These are phyloP conservation scores for Ormyrus nitidulus DNA, from an alignment of 2,888 invertebrate species.

Conservation along the genomic window DNA sequence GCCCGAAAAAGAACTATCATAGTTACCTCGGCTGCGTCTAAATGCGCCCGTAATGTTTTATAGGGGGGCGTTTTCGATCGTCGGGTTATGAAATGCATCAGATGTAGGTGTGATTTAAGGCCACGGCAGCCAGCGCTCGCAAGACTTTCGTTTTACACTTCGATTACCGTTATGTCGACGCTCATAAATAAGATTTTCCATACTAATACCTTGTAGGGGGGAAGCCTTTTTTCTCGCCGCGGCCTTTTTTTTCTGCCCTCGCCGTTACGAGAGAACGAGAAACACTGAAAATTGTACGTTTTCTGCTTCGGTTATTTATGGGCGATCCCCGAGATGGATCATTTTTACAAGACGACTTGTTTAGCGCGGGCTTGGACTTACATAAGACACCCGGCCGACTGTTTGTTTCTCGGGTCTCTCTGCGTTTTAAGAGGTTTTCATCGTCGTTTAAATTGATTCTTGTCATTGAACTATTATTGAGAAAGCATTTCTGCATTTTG, in stretches of 20 bases:
- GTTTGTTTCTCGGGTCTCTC: conserved; percentile 18
- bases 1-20: conserved; percentile 46
- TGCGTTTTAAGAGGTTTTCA: conserved; percentile 23
- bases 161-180: conserved; percentile 54
- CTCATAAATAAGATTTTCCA: conserved; percentile 56
- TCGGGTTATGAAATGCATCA: conserved; percentile 56
- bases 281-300: conserved; percentile 44
- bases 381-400: neutral
- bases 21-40: conserved; percentile 39
- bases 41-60: conserved; percentile 50
- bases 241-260: neutral
- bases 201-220: conserved; percentile 35
- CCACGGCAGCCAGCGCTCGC: neutral
- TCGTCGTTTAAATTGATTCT: conserved; percentile 20
- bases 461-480: conserved; percentile 21
- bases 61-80: conserved; percentile 54
- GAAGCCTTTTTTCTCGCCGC: neutral
- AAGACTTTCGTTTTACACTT: conserved; percentile 51
- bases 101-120: conserved; percentile 56
- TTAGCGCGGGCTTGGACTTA: neutral
- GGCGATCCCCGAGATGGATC: conserved; percentile 27
- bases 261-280: conserved; percentile 28
- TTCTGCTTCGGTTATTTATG: conserved; percentile 32
- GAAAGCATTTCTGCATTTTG: neutral
- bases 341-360: conserved; percentile 38